A percentile compares a stretch with the other conserved stretches of the same genome.
Evolutionary conservation across 2,113 vertebrate species (phyloP).

Genomic region (Gobiocypris rarus): DNA sequence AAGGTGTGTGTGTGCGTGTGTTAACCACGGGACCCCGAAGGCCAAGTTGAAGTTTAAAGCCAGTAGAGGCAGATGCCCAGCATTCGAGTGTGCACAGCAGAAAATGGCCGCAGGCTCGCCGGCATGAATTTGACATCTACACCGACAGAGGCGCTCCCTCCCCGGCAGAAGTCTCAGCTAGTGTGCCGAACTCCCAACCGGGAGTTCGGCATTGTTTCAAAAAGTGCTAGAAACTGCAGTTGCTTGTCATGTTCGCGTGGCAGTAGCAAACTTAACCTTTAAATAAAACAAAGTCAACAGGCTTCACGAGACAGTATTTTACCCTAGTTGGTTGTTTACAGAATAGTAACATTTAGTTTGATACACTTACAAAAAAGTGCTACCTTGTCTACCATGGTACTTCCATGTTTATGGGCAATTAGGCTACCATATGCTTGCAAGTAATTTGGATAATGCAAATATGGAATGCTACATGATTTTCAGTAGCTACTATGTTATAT

Average conservation of each 20-base stretch:
- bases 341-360: background rate
- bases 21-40: constrained; percentile 60
- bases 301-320: background rate
- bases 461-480: background rate
- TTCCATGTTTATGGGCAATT: background rate
- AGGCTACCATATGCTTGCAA: background rate
- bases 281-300: constrained; percentile 1
- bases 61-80: constrained; percentile 33
- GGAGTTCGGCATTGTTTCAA: constrained; percentile 9
- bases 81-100: constrained; percentile 73
- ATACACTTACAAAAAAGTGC: background rate
- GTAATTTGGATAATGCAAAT: background rate
- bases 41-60: constrained; percentile 73
- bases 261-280: background rate
- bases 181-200: constrained; percentile 42
- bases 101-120: constrained; percentile 86
- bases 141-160: constrained; percentile 75
- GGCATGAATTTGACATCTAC: constrained; percentile 77
- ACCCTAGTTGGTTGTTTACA: background rate
- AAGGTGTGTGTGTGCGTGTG: background rate
- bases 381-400: background rate
- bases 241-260: background rate
- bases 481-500: background rate
- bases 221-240: background rate
- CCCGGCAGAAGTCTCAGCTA: constrained; percentile 55